Evolutionary conservation across 2,888 invertebrate species (phyloP).

Genomic region (Subacronicta megacephala): DNA sequence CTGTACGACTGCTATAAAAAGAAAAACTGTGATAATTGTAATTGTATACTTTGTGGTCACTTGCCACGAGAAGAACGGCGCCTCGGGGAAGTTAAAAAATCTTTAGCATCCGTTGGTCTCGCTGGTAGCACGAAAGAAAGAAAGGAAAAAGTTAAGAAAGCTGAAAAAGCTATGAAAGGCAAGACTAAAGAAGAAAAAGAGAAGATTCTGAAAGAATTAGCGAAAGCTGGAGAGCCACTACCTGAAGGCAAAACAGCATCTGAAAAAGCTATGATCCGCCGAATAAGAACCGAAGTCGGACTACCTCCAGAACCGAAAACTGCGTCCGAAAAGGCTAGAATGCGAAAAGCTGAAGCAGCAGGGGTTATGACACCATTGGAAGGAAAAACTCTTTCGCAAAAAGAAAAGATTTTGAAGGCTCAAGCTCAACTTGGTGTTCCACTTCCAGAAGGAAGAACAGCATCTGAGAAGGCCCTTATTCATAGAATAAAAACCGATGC

Average conservation of each 20-base stretch:
- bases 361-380: slow-evolving; percentile 26
- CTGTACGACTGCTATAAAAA: slow-evolving; percentile 81
- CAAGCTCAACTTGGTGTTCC: slow-evolving; percentile 46
- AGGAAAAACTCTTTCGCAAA: slow-evolving; percentile 54
- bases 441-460: slow-evolving; percentile 34
- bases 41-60: slow-evolving; percentile 77
- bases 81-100: slow-evolving; percentile 23
- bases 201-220: slow-evolving; percentile 35
- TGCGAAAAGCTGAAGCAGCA: slow-evolving; percentile 14
- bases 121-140: slow-evolving; percentile 14
- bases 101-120: slow-evolving; percentile 20
- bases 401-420: slow-evolving; percentile 55
- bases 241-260: slow-evolving; percentile 24
- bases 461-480: slow-evolving; percentile 17
- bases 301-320: slow-evolving; percentile 33
- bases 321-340: slow-evolving; percentile 17
- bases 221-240: slow-evolving; percentile 15
- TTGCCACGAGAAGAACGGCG: slow-evolving; percentile 42
- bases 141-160: slow-evolving; percentile 20
- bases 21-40: slow-evolving; percentile 77
- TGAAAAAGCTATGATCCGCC: slow-evolving; percentile 16
- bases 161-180: slow-evolving; percentile 24
- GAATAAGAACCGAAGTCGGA: slow-evolving; percentile 25
- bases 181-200: slow-evolving; percentile 35
- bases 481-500: slow-evolving; percentile 17